phyloP scores from a whole-genome alignment of 2,888 invertebrate species.

The Andrena haemorrhoa region DNA sequence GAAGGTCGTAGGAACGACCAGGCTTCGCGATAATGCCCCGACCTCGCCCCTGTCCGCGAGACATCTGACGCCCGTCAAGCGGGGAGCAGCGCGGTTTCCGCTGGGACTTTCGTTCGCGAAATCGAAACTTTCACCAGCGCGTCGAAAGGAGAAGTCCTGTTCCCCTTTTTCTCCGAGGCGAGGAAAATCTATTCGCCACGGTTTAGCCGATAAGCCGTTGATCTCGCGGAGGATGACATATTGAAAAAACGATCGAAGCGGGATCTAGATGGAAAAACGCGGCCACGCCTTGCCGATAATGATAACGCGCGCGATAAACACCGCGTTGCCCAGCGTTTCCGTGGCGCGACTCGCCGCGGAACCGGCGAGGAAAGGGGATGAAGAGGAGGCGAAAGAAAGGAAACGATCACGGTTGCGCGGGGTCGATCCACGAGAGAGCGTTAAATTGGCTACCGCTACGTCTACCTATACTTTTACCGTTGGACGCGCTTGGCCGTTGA shows the following conservation, averaged over 20 bases:
- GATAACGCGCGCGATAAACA: slow-evolving; percentile 52
- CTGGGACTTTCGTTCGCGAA: background rate
- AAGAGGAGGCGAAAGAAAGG: background rate
- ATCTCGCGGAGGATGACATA: slow-evolving; percentile 18
- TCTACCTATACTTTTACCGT: background rate
- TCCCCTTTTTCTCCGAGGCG: slow-evolving; percentile 1
- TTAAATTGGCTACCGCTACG: slow-evolving; percentile 31
- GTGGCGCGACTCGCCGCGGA: background rate
- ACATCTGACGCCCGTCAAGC: too few species aligned
- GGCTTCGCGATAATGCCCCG: slow-evolving; percentile 19
- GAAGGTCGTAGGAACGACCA: slow-evolving; percentile 54
- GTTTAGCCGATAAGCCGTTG: background rate
- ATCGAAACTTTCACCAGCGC: background rate
- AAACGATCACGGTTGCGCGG: background rate
- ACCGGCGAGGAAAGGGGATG: background rate
- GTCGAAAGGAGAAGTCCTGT: background rate
- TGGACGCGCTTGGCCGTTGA: background rate
- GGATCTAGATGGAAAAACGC: background rate
- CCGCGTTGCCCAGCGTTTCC: slow-evolving; percentile 30
- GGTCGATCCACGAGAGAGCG: slow-evolving; percentile 3
- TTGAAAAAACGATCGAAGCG: slow-evolving; percentile 24
- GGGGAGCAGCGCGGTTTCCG: too few species aligned
- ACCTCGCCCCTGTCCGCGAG: background rate
- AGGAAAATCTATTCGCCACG: slow-evolving; percentile 18
- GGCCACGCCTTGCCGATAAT: slow-evolving; percentile 47